These are phyloP conservation scores for Pipistrellus pipistrellus DNA, from an alignment of 2,797 vertebrate genomes.

Conservation along the genomic window DNA sequence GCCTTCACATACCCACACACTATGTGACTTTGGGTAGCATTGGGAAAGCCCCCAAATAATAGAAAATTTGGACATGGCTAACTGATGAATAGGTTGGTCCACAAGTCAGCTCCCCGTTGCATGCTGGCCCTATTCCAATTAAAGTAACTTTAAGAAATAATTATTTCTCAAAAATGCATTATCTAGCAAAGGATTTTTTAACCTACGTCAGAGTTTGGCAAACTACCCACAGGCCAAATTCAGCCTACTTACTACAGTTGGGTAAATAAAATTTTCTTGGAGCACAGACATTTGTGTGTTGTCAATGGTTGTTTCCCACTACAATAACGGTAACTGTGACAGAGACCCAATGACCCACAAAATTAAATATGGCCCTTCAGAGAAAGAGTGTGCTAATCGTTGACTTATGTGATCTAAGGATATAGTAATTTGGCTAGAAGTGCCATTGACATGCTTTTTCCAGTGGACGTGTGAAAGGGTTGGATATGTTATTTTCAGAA, in stretches of 20 bases:
- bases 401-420: background rate
- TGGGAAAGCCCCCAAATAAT: background rate
- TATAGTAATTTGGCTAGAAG: background rate
- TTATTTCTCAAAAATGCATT: slow-evolving; percentile 9
- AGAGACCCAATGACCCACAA: background rate
- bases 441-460: background rate
- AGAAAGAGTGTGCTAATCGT: background rate
- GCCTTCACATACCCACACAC: slow-evolving; percentile 21
- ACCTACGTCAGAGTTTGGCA: slow-evolving; percentile 2
- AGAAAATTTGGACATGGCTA: background rate
- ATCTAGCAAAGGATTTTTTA: slow-evolving; percentile 16
- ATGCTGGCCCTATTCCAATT: background rate
- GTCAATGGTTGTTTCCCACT: background rate
- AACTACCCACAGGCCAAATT: background rate
- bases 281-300: background rate
- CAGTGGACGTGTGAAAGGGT: background rate
- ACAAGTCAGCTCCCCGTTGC: slow-evolving; percentile 10
- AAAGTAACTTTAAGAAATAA: slow-evolving; percentile 66
- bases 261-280: background rate
- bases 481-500: background rate
- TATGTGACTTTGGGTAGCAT: background rate
- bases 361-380: background rate
- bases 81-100: background rate
- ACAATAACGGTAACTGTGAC: background rate
- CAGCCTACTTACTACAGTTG: background rate